phyloP scores from a whole-genome alignment of 2,113 vertebrate species.

The Hippocampus zosterae region DNA sequence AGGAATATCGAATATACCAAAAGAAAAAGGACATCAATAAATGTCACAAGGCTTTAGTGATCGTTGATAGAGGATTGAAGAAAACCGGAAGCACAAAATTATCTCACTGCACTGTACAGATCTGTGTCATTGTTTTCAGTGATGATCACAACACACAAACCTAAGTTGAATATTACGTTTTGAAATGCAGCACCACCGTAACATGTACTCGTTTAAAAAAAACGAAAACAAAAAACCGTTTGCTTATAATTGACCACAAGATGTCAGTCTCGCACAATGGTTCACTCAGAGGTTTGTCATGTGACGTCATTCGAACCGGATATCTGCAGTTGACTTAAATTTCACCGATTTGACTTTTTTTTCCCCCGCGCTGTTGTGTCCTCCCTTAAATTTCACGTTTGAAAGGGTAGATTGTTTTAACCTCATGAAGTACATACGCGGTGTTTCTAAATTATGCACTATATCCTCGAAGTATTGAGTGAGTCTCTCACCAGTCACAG shows the following conservation, averaged over 20 bases:
- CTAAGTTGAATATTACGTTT: not conserved
- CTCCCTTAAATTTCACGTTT: not conserved
- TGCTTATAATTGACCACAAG: slow-evolving; percentile 38
- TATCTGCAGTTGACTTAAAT: not conserved
- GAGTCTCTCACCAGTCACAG: slow-evolving; percentile 34
- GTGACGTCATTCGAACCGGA: not conserved
- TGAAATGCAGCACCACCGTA: too few relatives aligned
- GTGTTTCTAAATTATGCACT: slow-evolving; percentile 16
- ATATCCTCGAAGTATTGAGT: slow-evolving; percentile 31
- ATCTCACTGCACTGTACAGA: not conserved
- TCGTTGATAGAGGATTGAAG: not conserved
- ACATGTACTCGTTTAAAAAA: too few relatives aligned
- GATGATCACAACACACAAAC: not conserved
- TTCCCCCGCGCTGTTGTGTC: not conserved
- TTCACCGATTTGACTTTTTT: not conserved
- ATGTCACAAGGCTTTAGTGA: not conserved
- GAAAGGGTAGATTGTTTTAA: slow-evolving; percentile 9
- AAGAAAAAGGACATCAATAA: not conserved
- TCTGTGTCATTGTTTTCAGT: too few relatives aligned
- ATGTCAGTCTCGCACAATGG: slow-evolving; percentile 39
- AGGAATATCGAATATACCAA: not conserved
- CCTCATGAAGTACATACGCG: slow-evolving; percentile 15
- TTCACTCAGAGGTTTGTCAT: not conserved
- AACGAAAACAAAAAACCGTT: too few relatives aligned
- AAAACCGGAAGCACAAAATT: not conserved